These are phyloP conservation scores for Littorina saxatilis DNA, from an alignment of 1,140 invertebrate species.

Conservation along the genomic window DNA sequence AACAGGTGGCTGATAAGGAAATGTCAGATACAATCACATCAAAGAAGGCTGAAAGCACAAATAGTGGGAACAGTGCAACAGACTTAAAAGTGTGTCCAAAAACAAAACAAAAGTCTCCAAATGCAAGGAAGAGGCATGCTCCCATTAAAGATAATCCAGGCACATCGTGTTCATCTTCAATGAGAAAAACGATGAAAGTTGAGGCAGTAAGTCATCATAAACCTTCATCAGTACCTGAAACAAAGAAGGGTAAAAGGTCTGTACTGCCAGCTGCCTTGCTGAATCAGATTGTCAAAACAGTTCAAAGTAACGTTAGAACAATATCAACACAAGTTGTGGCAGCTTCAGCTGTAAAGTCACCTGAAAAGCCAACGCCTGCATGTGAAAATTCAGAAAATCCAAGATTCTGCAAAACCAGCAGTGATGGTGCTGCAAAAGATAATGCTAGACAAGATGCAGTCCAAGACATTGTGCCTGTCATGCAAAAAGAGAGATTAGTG, in stretches of 20 bases:
- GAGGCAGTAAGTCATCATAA: too few relatives aligned
- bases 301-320: background rate
- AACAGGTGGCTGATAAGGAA: background rate
- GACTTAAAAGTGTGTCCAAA: too few relatives aligned
- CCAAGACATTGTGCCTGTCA: background rate
- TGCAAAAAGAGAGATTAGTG: background rate
- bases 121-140: too few relatives aligned
- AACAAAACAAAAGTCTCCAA: too few relatives aligned
- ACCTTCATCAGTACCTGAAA: too few relatives aligned
- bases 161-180: too few relatives aligned
- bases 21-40: background rate
- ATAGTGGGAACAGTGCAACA: too few relatives aligned
- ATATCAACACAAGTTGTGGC: constrained; percentile 15
- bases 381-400: background rate
- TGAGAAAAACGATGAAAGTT: too few relatives aligned
- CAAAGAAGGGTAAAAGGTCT: background rate
- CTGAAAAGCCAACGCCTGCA: background rate
- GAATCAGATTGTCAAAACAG: background rate
- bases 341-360: background rate
- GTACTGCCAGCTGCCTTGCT: constrained; percentile 14
- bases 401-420: background rate
- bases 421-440: background rate
- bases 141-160: too few relatives aligned
- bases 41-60: background rate
- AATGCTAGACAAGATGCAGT: background rate